phyloP scores from a whole-genome alignment of 2,113 vertebrate genomes.

The Lagopus muta region DNA sequence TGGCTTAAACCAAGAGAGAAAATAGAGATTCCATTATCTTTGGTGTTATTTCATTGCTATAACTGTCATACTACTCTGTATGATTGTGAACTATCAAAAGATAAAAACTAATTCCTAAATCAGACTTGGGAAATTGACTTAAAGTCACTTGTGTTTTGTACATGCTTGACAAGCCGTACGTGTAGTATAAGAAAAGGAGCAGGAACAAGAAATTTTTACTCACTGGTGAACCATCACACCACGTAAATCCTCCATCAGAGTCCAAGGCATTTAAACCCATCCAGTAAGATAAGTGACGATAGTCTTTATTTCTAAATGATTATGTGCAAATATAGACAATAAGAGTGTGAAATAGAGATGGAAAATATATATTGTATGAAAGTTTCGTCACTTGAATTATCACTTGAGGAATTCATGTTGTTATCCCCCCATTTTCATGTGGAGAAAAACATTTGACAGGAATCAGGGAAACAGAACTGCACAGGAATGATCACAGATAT shows the following conservation, averaged over 20 bases:
- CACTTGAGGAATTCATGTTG: neutral
- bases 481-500: neutral
- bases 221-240: slow-evolving; percentile 92
- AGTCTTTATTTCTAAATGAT: slow-evolving; percentile 37
- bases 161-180: neutral
- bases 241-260: slow-evolving; percentile 81
- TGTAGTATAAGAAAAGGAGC: neutral
- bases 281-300: slow-evolving; percentile 78
- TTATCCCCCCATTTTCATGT: neutral
- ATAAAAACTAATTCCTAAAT: neutral
- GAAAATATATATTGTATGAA: neutral
- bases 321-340: neutral
- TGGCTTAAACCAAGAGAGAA: neutral
- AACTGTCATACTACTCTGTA: neutral
- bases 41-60: neutral
- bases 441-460: neutral
- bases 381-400: neutral
- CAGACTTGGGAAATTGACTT: neutral
- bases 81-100: neutral
- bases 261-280: slow-evolving; percentile 85
- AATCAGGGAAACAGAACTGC: neutral
- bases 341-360: neutral
- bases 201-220: slow-evolving; percentile 58
- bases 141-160: neutral
- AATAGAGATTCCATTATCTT: neutral